Conservation (phyloP, 1,140 invertebrate genomes). For the Zaprionus tsacasi region DNA sequence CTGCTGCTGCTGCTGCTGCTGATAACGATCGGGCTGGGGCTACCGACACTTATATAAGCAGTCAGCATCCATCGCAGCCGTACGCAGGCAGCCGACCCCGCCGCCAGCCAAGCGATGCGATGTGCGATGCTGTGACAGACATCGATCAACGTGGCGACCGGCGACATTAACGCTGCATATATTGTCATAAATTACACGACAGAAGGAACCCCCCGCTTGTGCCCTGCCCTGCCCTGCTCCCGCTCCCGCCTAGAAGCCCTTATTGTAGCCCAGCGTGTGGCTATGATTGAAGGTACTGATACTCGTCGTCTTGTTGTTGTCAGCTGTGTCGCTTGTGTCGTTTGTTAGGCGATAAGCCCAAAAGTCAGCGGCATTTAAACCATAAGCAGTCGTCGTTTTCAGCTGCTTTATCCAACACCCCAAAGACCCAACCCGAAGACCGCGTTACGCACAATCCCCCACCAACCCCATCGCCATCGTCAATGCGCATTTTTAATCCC, state of each 20-base stretch:
- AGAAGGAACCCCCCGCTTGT: neutral
- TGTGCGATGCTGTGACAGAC: slow-evolving; percentile 63
- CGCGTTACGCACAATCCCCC: neutral
- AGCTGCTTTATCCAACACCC: slow-evolving; percentile 58
- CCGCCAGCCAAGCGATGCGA: neutral
- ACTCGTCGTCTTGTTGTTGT: slow-evolving; percentile 30
- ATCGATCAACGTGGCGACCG: slow-evolving; percentile 75
- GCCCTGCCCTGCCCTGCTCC: slow-evolving; percentile 3
- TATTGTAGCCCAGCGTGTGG: slow-evolving; percentile 32
- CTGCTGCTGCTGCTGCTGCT: slow-evolving; percentile 7
- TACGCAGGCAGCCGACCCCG: neutral
- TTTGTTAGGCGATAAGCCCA: slow-evolving; percentile 57
- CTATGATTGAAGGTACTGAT: slow-evolving; percentile 48
- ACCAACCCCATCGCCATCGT: neutral
- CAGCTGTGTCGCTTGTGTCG: slow-evolving; percentile 47
- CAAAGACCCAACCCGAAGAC: slow-evolving; percentile 48
- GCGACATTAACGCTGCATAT: slow-evolving; percentile 83
- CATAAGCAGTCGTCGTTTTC: slow-evolving; percentile 54
- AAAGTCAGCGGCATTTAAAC: slow-evolving; percentile 78
- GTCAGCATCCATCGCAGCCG: slow-evolving; percentile 59
- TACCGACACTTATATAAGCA: slow-evolving; percentile 75
- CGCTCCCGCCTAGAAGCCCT: slow-evolving; percentile 44
- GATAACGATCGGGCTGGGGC: slow-evolving; percentile 61
- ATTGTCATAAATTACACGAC: slow-evolving; percentile 82
- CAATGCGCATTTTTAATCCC: slow-evolving; percentile 7